A percentile compares a stretch with the other conserved stretches of the same genome.
Evolutionary conservation across 1,140 invertebrate species (phyloP).

Genomic region (Lethocerus indicus): DNA sequence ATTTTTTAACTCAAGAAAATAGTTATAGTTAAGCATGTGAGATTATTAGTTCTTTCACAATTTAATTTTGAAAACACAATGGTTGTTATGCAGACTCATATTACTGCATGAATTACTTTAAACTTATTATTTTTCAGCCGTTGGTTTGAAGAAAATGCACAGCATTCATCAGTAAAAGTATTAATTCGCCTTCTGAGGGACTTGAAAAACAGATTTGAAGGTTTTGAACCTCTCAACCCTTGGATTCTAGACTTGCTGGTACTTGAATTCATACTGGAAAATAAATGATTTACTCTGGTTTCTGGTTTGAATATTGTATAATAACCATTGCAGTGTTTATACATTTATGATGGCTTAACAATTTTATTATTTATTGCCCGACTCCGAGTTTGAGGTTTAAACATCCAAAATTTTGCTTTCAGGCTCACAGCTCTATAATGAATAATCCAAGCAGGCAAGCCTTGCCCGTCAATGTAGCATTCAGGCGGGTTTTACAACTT

Average conservation of each 20-base stretch:
- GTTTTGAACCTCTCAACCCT: conserved; percentile 75
- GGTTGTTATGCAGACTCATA: not conserved
- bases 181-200: conserved; percentile 84
- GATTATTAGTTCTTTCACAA: not conserved
- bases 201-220: conserved; percentile 72
- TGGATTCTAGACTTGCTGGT: conserved; percentile 92
- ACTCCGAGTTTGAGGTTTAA: not conserved
- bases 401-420: conserved; percentile 16
- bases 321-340: too few species aligned
- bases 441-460: conserved; percentile 88
- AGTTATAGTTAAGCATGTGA: not conserved
- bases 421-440: conserved; percentile 92
- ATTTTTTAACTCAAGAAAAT: not conserved
- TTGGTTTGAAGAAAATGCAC: conserved; percentile 98
- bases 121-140: conserved; percentile 38
- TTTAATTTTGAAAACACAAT: not conserved
- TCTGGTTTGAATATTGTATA: too few species aligned
- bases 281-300: too few species aligned
- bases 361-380: not conserved
- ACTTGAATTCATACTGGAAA: too few species aligned
- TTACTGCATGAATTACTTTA: not conserved
- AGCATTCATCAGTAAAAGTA: conserved; percentile 93
- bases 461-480: conserved; percentile 79
- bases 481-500: conserved; percentile 71
- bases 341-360: too few species aligned